These are phyloP conservation scores for Heloderma charlesbogerti DNA, from an alignment of 2,113 vertebrate genomes.

Conservation along the genomic window DNA sequence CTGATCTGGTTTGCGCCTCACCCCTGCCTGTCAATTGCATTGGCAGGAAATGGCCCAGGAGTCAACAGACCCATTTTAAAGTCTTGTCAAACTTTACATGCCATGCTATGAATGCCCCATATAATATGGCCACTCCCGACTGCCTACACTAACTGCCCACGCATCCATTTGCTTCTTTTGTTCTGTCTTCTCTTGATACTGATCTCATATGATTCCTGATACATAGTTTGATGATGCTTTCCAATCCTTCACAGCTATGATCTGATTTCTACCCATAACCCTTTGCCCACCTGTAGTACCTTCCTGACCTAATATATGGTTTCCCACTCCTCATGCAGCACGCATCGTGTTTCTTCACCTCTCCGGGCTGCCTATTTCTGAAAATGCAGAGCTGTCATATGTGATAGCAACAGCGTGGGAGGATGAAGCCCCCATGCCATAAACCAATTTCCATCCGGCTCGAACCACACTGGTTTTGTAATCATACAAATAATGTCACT, in stretches of 20 bases:
- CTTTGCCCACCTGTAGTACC: neutral
- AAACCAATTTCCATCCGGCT: slow-evolving; percentile 37
- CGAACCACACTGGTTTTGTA: slow-evolving; percentile 20
- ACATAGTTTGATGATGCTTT: neutral
- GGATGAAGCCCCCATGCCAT: neutral
- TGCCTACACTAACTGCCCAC: neutral
- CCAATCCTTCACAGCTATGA: neutral
- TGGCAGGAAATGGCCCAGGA: neutral
- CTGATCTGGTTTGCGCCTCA: neutral
- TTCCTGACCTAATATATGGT: neutral
- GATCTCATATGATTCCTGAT: neutral
- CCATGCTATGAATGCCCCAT: neutral
- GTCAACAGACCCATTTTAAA: neutral
- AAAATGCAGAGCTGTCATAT: slow-evolving; percentile 27
- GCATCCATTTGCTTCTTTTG: neutral
- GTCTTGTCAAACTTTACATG: neutral
- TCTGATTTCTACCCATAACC: neutral
- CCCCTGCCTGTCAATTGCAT: neutral
- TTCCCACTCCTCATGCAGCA: neutral
- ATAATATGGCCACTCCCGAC: neutral
- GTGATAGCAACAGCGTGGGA: neutral
- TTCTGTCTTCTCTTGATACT: neutral
- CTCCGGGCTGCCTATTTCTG: slow-evolving; percentile 2
- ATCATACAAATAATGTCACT: slow-evolving; percentile 34
- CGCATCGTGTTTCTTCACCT: neutral